Base-by-base conservation (phyloP, 2,888 invertebrate species). In the Lochmaea crataegi region DNA sequence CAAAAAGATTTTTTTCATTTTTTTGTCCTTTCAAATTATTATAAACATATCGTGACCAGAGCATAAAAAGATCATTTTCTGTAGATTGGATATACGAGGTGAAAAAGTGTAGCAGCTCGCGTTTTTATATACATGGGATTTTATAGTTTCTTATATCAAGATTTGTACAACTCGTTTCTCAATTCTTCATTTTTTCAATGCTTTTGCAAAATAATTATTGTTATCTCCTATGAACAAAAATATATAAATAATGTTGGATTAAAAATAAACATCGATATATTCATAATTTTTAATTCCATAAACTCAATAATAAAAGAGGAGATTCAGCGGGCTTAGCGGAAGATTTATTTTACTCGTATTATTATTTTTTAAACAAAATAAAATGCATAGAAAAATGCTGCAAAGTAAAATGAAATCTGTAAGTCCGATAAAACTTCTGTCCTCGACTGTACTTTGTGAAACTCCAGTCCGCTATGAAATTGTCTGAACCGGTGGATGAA, bases 401-500 rank as follows among this genome's bases (percentile, higher is more conserved):
- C 48, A 63, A 51, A 69, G 57, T 60, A 67, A 71, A 74, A 71
- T 60, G 58, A 67, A 66, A 67, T 67, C 58, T 67, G 74, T 71
- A 67, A 68, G 60, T 45, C 60, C 65, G 68, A 77, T 77, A 76
- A 78, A 78, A 78, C 71, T 73, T 75, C 58, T 78, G 75, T 51
- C 61, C 41, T 45, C 38, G 77, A 79, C 75, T 82, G 79, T 79
- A 80, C 79, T 75, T 78, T 75, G 74, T 77, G 70, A 77, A 75
- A 74, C 76, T 77, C 76, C 72, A 80, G 78, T 79, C 80, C 80
- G 82, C 80, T 83, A 84, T 83, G 83, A 84, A 84, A 85, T 84
- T 83, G 83, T 84, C 83, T 83, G 83, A 84, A 83, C 83, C 79
- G 80, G 78, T 83, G 84, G 79, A 83, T 83, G 84, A 85, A 86